Evolutionary conservation across 2,113 vertebrate genomes (phyloP).

Genomic region (Paracanthobrama guichenoti): DNA sequence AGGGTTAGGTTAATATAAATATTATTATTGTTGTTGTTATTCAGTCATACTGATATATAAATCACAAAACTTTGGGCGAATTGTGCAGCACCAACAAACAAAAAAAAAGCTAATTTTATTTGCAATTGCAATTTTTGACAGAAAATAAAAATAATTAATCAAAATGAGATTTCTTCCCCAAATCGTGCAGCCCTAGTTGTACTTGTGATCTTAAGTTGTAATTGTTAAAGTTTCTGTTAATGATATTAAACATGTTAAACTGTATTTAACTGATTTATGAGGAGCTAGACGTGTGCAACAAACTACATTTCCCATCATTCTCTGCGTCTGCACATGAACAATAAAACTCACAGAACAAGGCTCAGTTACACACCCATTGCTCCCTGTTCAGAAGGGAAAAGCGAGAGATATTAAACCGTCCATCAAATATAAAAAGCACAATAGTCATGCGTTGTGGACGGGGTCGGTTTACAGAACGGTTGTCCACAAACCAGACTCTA

Average conservation of each 20-base stretch:
- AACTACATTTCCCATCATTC: background rate
- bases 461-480: background rate
- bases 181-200: background rate
- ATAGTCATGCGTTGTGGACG: too few species aligned
- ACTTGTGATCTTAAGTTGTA: background rate
- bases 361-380: background rate
- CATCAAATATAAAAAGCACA: background rate
- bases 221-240: background rate
- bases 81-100: too few species aligned
- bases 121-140: background rate
- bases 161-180: background rate
- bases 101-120: background rate
- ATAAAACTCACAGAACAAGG: background rate
- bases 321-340: background rate
- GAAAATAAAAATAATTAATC: background rate
- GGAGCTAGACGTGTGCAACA: background rate
- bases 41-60: background rate
- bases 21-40: too few species aligned
- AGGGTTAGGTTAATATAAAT: too few species aligned
- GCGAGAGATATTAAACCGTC: background rate
- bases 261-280: background rate
- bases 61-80: background rate
- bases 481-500: background rate
- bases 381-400: background rate
- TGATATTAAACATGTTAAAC: background rate